Conservation (phyloP, 1,140 invertebrate genomes). For the Drosophila micromelanica region DNA sequence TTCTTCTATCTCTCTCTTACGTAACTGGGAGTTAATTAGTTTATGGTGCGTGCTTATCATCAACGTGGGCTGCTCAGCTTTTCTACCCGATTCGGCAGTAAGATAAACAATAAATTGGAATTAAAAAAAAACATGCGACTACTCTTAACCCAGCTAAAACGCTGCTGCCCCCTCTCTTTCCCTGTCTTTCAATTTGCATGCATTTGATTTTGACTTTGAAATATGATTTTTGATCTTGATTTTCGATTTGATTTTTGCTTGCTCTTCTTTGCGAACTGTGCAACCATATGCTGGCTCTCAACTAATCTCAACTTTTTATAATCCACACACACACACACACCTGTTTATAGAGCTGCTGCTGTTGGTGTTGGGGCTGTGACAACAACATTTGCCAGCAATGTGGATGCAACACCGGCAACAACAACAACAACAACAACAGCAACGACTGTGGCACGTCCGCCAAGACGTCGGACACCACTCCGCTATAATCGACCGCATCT, state of each 20-base stretch:
- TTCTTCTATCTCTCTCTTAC: not conserved
- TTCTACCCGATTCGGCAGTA: no score
- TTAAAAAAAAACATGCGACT: not conserved
- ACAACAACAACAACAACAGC: conserved; percentile 12
- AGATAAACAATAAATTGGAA: no score
- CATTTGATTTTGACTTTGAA: conserved; percentile 4
- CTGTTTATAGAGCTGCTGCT: conserved; percentile 42
- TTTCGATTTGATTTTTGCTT: conserved; percentile 8
- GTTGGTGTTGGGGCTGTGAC: conserved; percentile 4
- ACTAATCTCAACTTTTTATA: not conserved
- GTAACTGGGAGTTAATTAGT: not conserved
- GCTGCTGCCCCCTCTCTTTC: no score
- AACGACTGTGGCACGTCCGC: conserved; percentile 51
- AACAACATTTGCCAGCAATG: conserved; percentile 15
- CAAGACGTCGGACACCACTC: conserved; percentile 58
- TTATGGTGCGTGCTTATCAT: conserved; percentile 11
- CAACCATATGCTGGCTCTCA: not conserved
- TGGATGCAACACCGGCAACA: conserved; percentile 3
- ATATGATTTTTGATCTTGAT: conserved; percentile 1
- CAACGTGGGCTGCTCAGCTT: not conserved
- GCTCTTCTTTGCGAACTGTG: not conserved
- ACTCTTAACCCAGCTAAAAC: not conserved
- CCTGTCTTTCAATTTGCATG: conserved; percentile 8
- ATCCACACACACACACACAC: not conserved
- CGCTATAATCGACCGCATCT: conserved; percentile 63